These are phyloP conservation scores for Psephotus haematonotus DNA, from an alignment of 2,113 vertebrate genomes.

Conservation along the genomic window DNA sequence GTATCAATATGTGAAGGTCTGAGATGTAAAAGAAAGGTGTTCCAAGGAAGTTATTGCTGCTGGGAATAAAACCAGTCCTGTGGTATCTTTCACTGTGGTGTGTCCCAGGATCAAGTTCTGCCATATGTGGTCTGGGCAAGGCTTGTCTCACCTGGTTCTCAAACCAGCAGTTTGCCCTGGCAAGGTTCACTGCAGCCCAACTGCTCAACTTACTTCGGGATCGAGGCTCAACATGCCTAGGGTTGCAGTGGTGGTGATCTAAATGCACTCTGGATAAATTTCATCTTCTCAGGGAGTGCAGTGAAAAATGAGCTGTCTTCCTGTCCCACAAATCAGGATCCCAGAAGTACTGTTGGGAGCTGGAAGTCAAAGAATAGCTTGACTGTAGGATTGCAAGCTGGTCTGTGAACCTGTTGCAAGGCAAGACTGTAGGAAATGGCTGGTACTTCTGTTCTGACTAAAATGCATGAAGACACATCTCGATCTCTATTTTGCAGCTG, in stretches of 20 bases:
- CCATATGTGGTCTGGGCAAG: rapidly evolving
- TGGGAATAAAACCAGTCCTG: background rate
- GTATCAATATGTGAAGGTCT: background rate
- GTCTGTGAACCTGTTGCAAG: background rate
- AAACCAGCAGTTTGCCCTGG: background rate
- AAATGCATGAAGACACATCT: background rate
- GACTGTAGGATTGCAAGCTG: background rate
- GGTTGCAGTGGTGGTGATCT: background rate
- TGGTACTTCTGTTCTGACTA: background rate
- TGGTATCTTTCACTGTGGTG: background rate
- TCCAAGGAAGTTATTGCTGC: background rate
- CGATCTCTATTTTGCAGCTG: background rate
- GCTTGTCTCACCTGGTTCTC: background rate
- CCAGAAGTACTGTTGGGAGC: background rate
- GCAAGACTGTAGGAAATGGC: background rate
- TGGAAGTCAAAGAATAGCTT: background rate
- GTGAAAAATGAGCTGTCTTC: background rate
- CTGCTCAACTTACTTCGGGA: background rate
- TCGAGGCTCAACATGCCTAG: rapidly evolving
- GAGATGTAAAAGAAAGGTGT: background rate
- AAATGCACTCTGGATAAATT: background rate
- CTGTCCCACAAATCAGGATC: background rate
- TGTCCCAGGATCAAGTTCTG: background rate
- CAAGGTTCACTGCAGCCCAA: background rate
- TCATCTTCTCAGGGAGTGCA: background rate